phyloP scores from a whole-genome alignment of 2,888 invertebrate species.

The Spodoptera exigua region DNA sequence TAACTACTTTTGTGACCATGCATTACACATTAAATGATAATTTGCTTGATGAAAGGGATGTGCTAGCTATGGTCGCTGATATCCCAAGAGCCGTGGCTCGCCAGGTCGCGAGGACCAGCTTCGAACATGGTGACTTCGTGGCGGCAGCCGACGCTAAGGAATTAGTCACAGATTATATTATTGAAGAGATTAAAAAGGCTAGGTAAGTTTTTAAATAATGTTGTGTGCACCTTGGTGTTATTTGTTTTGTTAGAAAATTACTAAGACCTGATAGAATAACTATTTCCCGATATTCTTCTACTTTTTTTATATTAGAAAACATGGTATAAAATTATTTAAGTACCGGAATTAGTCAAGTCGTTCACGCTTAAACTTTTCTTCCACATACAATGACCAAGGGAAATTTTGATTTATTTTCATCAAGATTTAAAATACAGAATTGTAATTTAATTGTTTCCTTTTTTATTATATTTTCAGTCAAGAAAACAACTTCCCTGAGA shows the following conservation, averaged over 20 bases:
- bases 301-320: no score
- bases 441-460: no score
- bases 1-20: constrained; percentile 70
- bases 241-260: no score
- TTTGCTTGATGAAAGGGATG: constrained; percentile 72
- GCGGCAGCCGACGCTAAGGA: constrained; percentile 69
- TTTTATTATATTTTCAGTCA: constrained; percentile 20
- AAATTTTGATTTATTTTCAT: no score
- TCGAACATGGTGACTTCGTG: constrained; percentile 72
- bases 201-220: constrained; percentile 21
- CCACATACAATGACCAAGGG: no score
- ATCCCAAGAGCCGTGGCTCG: constrained; percentile 71
- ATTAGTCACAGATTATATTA: constrained; percentile 73
- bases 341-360: no score
- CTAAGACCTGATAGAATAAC: no score
- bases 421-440: no score
- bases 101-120: constrained; percentile 69
- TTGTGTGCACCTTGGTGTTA: no score
- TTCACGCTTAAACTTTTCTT: no score
- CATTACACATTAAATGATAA: constrained; percentile 73
- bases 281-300: no score
- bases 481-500: constrained; percentile 21
- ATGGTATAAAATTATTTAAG: no score
- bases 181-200: constrained; percentile 57
- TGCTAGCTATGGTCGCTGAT: constrained; percentile 70